Evolutionary conservation across 2,113 vertebrate species (phyloP).

Genomic region (Callocephalon fimbriatum): DNA sequence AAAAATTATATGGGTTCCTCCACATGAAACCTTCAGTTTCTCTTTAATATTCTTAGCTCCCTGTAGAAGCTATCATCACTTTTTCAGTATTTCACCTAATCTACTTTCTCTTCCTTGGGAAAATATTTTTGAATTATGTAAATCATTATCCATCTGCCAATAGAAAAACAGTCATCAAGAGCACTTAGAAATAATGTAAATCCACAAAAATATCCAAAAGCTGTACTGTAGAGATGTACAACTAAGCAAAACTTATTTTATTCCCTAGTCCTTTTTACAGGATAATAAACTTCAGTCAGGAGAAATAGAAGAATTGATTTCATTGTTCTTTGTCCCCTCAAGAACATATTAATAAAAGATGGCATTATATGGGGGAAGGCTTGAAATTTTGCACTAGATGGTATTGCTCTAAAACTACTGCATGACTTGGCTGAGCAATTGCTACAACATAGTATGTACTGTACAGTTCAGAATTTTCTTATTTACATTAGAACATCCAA

Average conservation of each 20-base stretch:
- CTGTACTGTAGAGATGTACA: neutral
- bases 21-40: neutral
- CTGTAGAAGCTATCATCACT: neutral
- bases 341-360: neutral
- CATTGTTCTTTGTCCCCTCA: neutral
- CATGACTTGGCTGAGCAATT: neutral
- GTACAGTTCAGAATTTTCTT: neutral
- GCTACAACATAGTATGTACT: neutral
- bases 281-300: neutral
- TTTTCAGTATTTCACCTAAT: neutral
- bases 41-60: neutral
- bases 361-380: neutral
- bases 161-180: neutral
- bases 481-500: neutral
- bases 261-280: neutral
- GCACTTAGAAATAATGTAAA: neutral
- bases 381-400: neutral
- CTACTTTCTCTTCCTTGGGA: neutral
- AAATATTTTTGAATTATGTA: conserved; percentile 2
- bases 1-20: neutral
- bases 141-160: neutral
- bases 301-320: neutral
- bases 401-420: neutral
- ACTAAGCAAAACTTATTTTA: neutral
- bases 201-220: neutral